phyloP scores from a whole-genome alignment of 1,140 invertebrate species.

The Camponotus floridanus region DNA sequence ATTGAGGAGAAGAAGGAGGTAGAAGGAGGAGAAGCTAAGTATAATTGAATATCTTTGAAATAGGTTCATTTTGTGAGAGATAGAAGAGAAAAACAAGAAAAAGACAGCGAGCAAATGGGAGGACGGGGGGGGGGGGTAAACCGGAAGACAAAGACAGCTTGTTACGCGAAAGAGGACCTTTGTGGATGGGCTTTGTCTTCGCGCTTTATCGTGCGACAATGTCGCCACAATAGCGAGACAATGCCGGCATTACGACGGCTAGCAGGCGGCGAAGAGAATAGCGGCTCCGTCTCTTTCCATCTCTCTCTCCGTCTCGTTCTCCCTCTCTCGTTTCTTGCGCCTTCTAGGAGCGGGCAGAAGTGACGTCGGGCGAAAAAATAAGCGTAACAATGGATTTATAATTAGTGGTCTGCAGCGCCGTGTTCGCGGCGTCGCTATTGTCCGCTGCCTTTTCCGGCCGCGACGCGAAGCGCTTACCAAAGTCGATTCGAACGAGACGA shows the following conservation, averaged over 20 bases:
- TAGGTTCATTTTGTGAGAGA: constrained; percentile 25
- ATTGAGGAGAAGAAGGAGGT: neutral
- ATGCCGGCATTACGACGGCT: constrained; percentile 80
- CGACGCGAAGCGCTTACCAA: constrained; percentile 59
- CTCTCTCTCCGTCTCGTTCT: constrained; percentile 3
- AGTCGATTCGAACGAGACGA: constrained; percentile 67
- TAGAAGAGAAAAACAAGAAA: constrained; percentile 28
- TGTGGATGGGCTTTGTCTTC: constrained; percentile 79
- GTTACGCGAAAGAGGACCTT: constrained; percentile 79
- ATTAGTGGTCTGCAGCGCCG: constrained; percentile 78
- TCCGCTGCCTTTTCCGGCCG: constrained; percentile 73
- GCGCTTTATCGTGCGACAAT: constrained; percentile 82
- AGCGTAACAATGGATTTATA: constrained; percentile 81
- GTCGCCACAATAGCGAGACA: constrained; percentile 80
- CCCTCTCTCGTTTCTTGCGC: constrained; percentile 39
- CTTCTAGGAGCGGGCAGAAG: constrained; percentile 69
- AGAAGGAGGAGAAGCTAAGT: neutral
- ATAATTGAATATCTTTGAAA: constrained; percentile 55
- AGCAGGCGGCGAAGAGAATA: constrained; percentile 70
- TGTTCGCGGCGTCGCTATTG: constrained; percentile 57
- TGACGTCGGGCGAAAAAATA: constrained; percentile 79
- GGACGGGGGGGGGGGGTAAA: constrained; percentile 26
- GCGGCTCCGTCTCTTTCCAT: constrained; percentile 8
- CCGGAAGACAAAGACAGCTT: constrained; percentile 75
- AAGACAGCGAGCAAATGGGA: neutral